Evolutionary conservation across 2,888 invertebrate species (phyloP).

Genomic region (Phaedon cochleariae): DNA sequence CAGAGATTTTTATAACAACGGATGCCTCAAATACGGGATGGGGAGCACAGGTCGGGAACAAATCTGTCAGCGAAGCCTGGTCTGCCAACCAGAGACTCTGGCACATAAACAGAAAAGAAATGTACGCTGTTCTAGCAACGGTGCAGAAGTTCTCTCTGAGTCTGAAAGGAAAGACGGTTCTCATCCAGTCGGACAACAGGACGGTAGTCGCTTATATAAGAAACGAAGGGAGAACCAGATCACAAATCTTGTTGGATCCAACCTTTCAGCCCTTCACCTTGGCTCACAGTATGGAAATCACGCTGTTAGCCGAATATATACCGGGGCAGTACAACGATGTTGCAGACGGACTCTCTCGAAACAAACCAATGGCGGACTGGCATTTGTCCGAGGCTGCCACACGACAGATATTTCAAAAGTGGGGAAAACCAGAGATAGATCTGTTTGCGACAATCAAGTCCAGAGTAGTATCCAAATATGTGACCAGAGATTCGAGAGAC

Average conservation of each 20-base stretch:
- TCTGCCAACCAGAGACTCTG: too few species aligned
- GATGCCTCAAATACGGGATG: too few species aligned
- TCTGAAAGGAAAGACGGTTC: slow-evolving; percentile 11
- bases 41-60: too few species aligned
- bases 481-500: slow-evolving; percentile 28
- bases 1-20: too few species aligned
- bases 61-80: too few species aligned
- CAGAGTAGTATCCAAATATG: slow-evolving; percentile 32
- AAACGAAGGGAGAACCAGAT: slow-evolving; percentile 20
- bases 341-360: neutral
- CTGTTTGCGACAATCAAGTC: slow-evolving; percentile 35
- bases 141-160: neutral
- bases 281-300: neutral
- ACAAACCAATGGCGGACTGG: neutral
- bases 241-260: neutral
- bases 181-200: slow-evolving; percentile 29
- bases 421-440: slow-evolving; percentile 39
- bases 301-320: neutral
- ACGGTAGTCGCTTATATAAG: slow-evolving; percentile 29
- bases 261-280: neutral
- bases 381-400: slow-evolving; percentile 1
- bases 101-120: slow-evolving; percentile 26
- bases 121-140: slow-evolving; percentile 13
- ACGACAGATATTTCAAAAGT: slow-evolving; percentile 31
- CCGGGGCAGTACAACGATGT: neutral